Conservation (phyloP, 2,113 vertebrate genomes). For the Tringa solitaria region DNA sequence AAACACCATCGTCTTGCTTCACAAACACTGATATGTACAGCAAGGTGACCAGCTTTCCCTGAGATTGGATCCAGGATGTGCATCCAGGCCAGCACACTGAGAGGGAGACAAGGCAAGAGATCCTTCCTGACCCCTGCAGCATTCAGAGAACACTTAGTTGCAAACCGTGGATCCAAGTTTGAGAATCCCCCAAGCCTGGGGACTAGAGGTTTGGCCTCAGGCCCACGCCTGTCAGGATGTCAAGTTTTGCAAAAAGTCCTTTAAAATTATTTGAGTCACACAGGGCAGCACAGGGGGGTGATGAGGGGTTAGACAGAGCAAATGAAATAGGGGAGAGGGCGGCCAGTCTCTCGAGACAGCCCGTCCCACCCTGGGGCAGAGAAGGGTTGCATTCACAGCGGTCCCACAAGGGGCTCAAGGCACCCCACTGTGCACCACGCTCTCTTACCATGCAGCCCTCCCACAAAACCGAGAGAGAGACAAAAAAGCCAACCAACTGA, state of each 20-base stretch:
- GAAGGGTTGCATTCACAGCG: fast-evolving
- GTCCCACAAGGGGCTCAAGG: neutral
- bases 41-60: slow-evolving; percentile 53
- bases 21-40: slow-evolving; percentile 53
- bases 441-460: neutral
- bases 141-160: slow-evolving; percentile 55
- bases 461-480: fast-evolving
- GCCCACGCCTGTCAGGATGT: neutral
- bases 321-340: neutral
- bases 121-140: slow-evolving; percentile 46
- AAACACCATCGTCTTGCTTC: slow-evolving; percentile 38
- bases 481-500: neutral
- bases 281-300: neutral
- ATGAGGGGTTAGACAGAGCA: neutral
- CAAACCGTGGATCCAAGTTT: slow-evolving; percentile 48
- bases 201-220: neutral
- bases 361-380: neutral
- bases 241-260: slow-evolving; percentile 6
- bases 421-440: neutral
- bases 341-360: neutral
- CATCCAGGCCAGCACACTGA: slow-evolving; percentile 37
- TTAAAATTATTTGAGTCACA: neutral
- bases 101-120: slow-evolving; percentile 44
- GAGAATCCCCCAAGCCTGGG: neutral
- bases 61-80: slow-evolving; percentile 59